phyloP scores from a whole-genome alignment of 2,797 vertebrate genomes.

The Columba guinea region DNA sequence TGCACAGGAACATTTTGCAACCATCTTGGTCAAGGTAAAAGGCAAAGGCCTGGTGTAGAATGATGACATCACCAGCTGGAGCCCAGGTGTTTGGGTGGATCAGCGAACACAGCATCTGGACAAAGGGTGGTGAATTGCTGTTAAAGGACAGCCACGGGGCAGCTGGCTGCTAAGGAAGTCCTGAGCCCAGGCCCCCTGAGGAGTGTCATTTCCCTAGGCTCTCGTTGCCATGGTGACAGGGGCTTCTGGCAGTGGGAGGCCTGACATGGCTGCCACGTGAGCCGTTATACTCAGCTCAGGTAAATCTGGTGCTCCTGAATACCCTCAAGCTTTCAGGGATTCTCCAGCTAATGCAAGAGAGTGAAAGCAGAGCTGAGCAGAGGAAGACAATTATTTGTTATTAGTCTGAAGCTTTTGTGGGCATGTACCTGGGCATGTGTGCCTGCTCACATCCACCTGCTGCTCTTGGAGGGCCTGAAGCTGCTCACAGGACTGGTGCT shows the following conservation, averaged over 20 bases:
- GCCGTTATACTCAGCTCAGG: neutral
- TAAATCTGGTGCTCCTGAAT: neutral
- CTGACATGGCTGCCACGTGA: accelerated
- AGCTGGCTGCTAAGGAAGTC: neutral
- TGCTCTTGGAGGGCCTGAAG: neutral
- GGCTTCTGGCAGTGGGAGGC: accelerated
- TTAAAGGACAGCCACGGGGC: neutral
- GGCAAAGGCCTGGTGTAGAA: neutral
- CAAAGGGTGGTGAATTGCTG: accelerated
- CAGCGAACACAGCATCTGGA: neutral
- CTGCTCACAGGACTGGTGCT: accelerated
- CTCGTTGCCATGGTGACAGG: neutral
- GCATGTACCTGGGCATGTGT: neutral
- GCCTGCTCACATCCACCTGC: accelerated
- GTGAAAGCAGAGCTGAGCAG: neutral
- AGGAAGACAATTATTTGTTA: neutral
- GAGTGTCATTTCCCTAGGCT: neutral
- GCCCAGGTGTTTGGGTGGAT: neutral
- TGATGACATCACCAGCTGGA: neutral
- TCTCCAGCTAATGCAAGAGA: neutral
- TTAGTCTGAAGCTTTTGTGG: neutral
- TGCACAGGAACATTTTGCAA: neutral
- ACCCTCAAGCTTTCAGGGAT: neutral
- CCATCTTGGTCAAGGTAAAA: neutral
- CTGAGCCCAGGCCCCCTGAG: accelerated